Evolutionary conservation across 2,113 vertebrate genomes (phyloP), one percentile per base, ranked within the genome.

Genomic region (Zeus faber): DNA sequence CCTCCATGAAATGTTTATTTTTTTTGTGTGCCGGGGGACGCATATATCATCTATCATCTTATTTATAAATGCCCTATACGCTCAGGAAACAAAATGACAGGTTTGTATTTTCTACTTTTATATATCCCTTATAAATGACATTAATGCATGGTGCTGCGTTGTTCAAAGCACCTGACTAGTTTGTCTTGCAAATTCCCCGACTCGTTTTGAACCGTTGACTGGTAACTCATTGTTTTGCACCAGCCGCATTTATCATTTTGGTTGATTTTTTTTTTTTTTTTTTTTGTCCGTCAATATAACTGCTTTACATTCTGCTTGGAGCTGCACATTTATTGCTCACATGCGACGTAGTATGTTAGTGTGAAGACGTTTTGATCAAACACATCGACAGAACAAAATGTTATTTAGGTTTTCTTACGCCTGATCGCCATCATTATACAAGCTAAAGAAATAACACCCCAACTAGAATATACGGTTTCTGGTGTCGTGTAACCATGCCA

Each of bases 1-100:
- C 58, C 37, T 47, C 49, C 24, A 11, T 71, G 39, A 65, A 26
- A 48, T 57, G 20, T 29, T 63, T 35, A 17, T 11, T 11, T 37
- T 37, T 48, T 49, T 70, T 63, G 52, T 69, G 22, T 41, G 50
- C 24, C 3, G 49, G 52, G 22, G 49, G 49, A 54, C 54, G 54
- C 62, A 62, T 54, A 70, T 47, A 22, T 16, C 67, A 26, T 44
- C 61, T n/a, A n/a, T n/a, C n/a, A n/a, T n/a, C n/a, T 72, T 76
- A 66, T 74, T 74, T 70, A 74, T 64, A 62, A 76, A 79, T 62
- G 51, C 20, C 45, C 58, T 44, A 49, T 51, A 57, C 44, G 52
- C 47, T 59, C 39, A 48, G n/a, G n/a, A n/a, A 24, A 35, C 56
- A 60, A 45, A 70, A 69, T 11, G 22, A 51, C 49, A 62, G 45